Conservation (phyloP, 2,797 vertebrate genomes). For the Siniperca obscura region DNA sequence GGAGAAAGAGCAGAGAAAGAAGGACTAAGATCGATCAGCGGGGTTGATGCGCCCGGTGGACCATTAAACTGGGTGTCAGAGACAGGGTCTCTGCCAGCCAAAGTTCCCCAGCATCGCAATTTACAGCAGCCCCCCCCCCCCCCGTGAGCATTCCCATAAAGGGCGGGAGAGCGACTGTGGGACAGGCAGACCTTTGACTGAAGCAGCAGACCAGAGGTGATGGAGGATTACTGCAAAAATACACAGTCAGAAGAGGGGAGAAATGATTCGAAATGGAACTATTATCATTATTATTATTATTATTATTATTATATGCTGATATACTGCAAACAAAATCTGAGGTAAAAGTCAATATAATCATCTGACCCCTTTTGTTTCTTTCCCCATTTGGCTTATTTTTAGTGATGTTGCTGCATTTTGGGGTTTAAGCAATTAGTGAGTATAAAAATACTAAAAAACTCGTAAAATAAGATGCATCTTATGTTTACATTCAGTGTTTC, state of each 20-base stretch:
- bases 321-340: no score
- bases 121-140: constrained; percentile 70
- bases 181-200: constrained; percentile 54
- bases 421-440: neutral
- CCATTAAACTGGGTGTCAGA: constrained; percentile 81
- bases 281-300: neutral
- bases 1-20: constrained; percentile 72
- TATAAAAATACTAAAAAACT: no score
- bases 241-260: constrained; percentile 5
- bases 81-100: constrained; percentile 69
- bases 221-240: constrained; percentile 48
- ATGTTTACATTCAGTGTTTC: no score
- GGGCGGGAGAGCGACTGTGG: constrained; percentile 63
- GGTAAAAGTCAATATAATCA: no score
- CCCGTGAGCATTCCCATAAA: constrained; percentile 75
- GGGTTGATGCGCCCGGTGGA: constrained; percentile 75
- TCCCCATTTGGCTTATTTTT: no score
- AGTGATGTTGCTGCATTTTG: no score
- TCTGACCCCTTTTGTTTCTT: no score
- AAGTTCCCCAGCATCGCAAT: constrained; percentile 62
- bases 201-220: constrained; percentile 61
- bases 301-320: neutral
- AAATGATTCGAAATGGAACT: no score
- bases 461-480: no score
- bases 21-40: constrained; percentile 77